Percentiles rank a stretch among this genome's conserved stretches.
Evolutionary conservation across 2,888 invertebrate genomes (phyloP).

Genomic region (Cyrtodaria siliqua): DNA sequence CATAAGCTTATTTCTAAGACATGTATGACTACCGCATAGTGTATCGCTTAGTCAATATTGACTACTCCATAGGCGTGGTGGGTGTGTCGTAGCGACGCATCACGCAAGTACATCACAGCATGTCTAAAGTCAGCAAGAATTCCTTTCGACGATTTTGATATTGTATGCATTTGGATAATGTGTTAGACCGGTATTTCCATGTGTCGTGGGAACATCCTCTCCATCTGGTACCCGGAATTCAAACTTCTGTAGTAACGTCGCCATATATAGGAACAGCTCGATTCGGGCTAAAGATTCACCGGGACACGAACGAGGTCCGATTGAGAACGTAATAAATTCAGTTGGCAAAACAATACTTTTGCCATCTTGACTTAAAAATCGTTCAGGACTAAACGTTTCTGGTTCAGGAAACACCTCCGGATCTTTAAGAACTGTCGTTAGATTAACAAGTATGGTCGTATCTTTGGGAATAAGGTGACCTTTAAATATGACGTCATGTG

Average conservation of each 20-base stretch:
- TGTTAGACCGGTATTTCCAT: background rate
- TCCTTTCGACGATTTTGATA: background rate
- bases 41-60: too few relatives aligned
- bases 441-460: conserved; percentile 66
- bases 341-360: conserved; percentile 20
- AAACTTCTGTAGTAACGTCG: conserved; percentile 15
- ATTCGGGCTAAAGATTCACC: conserved; percentile 47
- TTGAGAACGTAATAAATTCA: conserved; percentile 42
- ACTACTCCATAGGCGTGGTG: too few relatives aligned
- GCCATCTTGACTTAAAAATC: conserved; percentile 68
- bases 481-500: conserved; percentile 69
- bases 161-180: background rate
- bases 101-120: too few relatives aligned
- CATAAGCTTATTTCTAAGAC: too few relatives aligned
- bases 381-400: conserved; percentile 71
- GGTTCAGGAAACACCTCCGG: conserved; percentile 68
- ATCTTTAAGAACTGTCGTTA: conserved; percentile 73
- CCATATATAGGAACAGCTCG: conserved; percentile 45
- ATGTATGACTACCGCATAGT: too few relatives aligned
- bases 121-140: too few relatives aligned
- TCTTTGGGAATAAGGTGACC: conserved; percentile 80
- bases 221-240: background rate
- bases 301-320: conserved; percentile 48
- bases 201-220: background rate
- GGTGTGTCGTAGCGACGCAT: too few relatives aligned